Base-by-base conservation (phyloP, 2,797 vertebrate species). In the Anguilla marmorata region DNA sequence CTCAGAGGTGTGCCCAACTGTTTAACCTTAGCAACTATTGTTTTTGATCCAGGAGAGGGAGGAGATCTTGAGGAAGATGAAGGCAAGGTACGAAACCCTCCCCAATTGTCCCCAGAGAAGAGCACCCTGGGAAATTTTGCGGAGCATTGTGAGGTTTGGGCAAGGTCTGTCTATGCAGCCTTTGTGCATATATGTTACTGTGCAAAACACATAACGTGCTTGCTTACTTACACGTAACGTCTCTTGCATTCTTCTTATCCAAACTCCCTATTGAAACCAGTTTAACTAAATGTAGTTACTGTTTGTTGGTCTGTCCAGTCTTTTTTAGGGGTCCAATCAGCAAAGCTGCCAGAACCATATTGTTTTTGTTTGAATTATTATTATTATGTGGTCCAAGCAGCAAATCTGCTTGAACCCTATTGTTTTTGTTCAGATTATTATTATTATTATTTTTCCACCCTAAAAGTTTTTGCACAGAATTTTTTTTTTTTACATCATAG, bases 41-140 rank as follows among this genome's bases (percentile, higher is more conserved):
- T 87, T 45, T 58, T 85, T 90, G 48, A 5, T 84, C 83, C 74
- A 91, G 92, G 37, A 86, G 41, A 21, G 92, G 74, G 90, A 93
- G 86, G 88, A 84, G 69, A 85, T 88, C 88, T 92, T 94, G 87
- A 89, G 92, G 84, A 92, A 90, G 89, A 92, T 92, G 93, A 95
- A 91, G 89, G 93, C 91, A 80, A 95, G 92, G 80, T 91, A 92
- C 89, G 82, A 83, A 66, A 91, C 48, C 1, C 41, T 90, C 48
- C 89, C 74, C 2, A 54, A 86, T 85, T 92, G 91, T 0, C 88
- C 92, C 56, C 90, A 91, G 90, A 95, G 90, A 80, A 94, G 94
- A 91, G 92, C 91, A 79, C 92, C 16, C 86, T 95, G 96, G 96
- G 94, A 94, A 82, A 89, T 92, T 86, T 86, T 96, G 90, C 95